These are phyloP conservation scores for Eira barbara DNA, from an alignment of 2,113 vertebrate species.

Conservation along the genomic window DNA sequence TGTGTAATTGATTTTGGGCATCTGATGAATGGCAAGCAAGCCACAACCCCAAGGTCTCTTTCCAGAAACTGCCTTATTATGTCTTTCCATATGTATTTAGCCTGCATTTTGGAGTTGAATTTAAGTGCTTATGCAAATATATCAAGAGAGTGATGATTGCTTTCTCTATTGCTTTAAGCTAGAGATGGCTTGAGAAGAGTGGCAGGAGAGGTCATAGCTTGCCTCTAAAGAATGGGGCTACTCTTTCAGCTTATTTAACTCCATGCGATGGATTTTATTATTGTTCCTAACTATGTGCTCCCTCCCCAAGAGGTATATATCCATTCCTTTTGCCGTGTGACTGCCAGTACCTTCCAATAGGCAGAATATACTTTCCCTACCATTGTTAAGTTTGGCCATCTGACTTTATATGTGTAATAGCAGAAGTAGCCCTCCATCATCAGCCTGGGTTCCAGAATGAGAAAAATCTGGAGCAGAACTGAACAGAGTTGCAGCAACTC, in stretches of 20 bases:
- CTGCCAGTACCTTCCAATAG: not conserved
- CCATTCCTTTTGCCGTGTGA: not conserved
- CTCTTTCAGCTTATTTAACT: not conserved
- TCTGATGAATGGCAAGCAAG: not conserved
- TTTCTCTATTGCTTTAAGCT: not conserved
- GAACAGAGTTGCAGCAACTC: not conserved
- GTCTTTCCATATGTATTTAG: not conserved
- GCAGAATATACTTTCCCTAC: not conserved
- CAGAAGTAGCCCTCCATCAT: not conserved
- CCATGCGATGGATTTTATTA: not conserved
- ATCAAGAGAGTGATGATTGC: not conserved
- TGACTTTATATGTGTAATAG: not conserved
- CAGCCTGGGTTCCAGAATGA: not conserved
- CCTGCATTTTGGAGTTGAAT: not conserved
- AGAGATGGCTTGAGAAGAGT: not conserved
- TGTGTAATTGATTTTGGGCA: not conserved
- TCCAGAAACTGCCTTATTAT: not conserved
- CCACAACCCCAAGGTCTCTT: not conserved
- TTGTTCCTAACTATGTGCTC: not conserved
- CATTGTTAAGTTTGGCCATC: not conserved
- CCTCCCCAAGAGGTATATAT: not conserved
- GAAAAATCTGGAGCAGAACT: not conserved
- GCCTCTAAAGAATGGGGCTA: not conserved
- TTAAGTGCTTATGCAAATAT: not conserved
- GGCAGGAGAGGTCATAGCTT: not conserved